Evolutionary conservation across 2,888 invertebrate species (phyloP), one percentile per base, ranked within the genome.

Genomic region (Campopleginae sp.): DNA sequence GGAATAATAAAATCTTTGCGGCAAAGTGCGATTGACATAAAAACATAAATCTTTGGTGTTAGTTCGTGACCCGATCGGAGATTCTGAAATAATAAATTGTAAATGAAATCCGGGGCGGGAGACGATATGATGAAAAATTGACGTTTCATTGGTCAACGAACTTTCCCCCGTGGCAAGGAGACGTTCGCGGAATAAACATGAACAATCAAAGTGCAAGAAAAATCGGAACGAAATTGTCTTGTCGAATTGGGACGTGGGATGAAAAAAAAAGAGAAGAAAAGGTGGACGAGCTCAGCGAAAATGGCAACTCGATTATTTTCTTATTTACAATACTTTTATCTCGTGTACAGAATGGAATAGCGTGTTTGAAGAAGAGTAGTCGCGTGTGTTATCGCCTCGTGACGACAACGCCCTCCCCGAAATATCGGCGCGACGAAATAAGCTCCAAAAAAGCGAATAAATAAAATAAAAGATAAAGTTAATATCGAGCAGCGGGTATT

Each of bases 291-390:
- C 12, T 58, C 27, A 58, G 5, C 58, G 27, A 14, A 58, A 58
- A 31, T 27, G 3, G 10, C 27, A n/a, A n/a, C 70, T 33, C 17
- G 8, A 38, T 19, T 42, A 23, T 38, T 19, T 38, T 54, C 54
- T 54, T 58, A 58, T 72, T 54, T 58, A 72, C 54, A 54, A 58
- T 14, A 19, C 33, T 23, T 44, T 63, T 75, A 76, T 76, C 76
- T 76, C 38, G 48, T 76, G 48, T 76, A 48, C 76, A 76, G 19
- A 65, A 65, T 19, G 33, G 51, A 65, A 65, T 17, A 48, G 27
- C 38, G 17, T 65, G 6, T 48, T 65, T 48, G 65, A 38, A 76
- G 65, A 38, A 76, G 65, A 14, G 19, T 23, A 17, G 19, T 51
- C 17, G 31, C 38, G 17, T 17, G 42, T 66, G 63, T 75, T 75